These are phyloP conservation scores for Menura novaehollandiae DNA, from an alignment of 2,113 vertebrate species.

Conservation along the genomic window DNA sequence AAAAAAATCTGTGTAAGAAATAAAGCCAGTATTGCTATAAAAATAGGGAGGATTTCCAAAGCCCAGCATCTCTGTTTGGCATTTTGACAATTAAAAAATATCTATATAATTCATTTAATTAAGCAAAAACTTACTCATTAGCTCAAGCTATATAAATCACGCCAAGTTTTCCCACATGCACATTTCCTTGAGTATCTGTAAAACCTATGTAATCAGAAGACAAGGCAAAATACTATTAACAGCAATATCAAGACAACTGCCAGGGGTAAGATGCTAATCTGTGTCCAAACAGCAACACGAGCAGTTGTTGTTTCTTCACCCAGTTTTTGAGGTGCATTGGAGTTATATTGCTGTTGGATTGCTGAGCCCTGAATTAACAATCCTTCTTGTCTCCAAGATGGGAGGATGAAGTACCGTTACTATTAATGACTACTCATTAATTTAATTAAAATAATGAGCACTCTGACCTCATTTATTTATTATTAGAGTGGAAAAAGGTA, in stretches of 20 bases:
- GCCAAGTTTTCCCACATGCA: not conserved
- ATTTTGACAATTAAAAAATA: conserved; percentile 21
- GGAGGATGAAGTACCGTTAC: not conserved
- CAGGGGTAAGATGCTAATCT: not conserved
- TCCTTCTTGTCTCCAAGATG: not conserved
- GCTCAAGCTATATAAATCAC: not conserved
- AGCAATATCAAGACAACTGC: not conserved
- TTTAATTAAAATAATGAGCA: not conserved
- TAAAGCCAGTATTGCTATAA: not conserved
- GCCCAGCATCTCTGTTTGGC: not conserved
- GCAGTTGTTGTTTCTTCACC: not conserved
- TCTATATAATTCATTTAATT: conserved; percentile 11
- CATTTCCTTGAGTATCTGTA: not conserved
- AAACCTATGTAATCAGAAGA: not conserved
- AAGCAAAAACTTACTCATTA: not conserved
- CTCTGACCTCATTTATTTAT: not conserved
- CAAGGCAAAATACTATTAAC: not conserved
- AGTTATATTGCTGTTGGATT: not conserved
- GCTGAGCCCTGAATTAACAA: not conserved
- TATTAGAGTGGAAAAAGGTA: not conserved
- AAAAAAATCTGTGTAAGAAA: not conserved
- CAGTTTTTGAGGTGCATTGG: not conserved
- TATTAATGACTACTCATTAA: not conserved
- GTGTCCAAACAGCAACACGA: not conserved
- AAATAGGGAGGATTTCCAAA: conserved; percentile 23